Base-by-base conservation (phyloP, 2,113 vertebrate genomes). In the Riparia riparia region DNA sequence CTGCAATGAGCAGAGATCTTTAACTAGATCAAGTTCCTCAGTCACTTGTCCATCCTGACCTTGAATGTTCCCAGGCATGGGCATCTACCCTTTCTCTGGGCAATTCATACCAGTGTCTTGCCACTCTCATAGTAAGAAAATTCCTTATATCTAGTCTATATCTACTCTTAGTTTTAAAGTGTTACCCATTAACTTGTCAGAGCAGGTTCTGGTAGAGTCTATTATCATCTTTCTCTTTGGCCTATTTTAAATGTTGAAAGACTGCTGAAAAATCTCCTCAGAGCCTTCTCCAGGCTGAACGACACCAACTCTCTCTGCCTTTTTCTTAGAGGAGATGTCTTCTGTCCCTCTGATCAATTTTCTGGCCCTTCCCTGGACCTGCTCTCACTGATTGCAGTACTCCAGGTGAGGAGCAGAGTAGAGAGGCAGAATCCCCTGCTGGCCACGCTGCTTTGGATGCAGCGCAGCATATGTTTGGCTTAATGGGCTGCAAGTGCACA, bases 391-490 rank as follows among this genome's bases (percentile, higher is more conserved):
- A 28, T 56, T 42, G 17, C 29, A 14, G 16, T 68, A 34, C 9
- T 41, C 17, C 26, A 32, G 8, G 18, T 50, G 20, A 29, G 18
- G 18, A 45, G 29, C 2, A 2, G 47, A 63, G 17, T 2, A 39
- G 14, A 83, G 34, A 24, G 5, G 5, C 16, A 60, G 50, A 65
- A 44, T 76, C 14, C 14, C 24, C 32, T 81, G 4, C 20, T 85
- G 51, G 16, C 10, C 16, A 6, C 0, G 0, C 9, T 56, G 17
- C 8, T 50, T 51, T 57, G 44, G 18, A 7, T 72, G 37, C 42
- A 72, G 21, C 25, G 16, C 18, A 42, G 24, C 17, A 21, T 31
- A 2, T 1, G 4, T 26, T 60, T 60, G 34, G 20, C 15, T 34
- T 71, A 16, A 29, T 70, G 66, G 65, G 6, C 16, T 68, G 11